Evolutionary conservation across 37 sponge, comb jelly and placozoan genomes (phyloP), one percentile per base, ranked within the genome.

Genomic region (Lycopodina hypogea): DNA sequence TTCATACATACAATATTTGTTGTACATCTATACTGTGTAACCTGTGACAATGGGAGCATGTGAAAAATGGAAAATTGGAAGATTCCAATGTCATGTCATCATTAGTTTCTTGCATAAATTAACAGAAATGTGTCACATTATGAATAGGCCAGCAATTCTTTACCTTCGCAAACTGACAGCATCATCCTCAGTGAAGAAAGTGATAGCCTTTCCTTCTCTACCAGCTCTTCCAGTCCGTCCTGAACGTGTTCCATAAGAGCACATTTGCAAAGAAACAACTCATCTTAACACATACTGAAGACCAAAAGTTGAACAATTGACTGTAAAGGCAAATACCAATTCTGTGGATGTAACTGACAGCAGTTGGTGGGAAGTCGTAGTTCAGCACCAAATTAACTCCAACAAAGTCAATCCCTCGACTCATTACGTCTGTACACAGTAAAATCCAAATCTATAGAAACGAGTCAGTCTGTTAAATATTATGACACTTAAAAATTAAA

Each of bases 221-320:
- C 99, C 99, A 55, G 99, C 99, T 28, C 99, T 72, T 2, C 99
- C 99, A 72, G 96, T 95, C 12, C 99, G 78, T n/a, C 97, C 93
- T 92, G 41, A 26, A n/a, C n/a, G n/a, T n/a, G n/a, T n/a, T n/a
- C n/a, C n/a, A n/a, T n/a, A n/a, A n/a, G n/a, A n/a, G n/a, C 33
- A 2, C 72, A 24, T 29, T 35, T 38, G 6, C 33, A 40, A n/a
- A n/a, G n/a, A n/a, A n/a, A n/a, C n/a, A n/a, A 28, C 22, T 72
- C 8, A 15, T n/a, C n/a, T n/a, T n/a, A n/a, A n/a, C n/a, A n/a
- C n/a, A n/a, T n/a, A n/a, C n/a, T n/a, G n/a, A n/a, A n/a, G n/a
- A n/a, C n/a, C n/a, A n/a, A n/a, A n/a, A n/a, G n/a, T n/a, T n/a
- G n/a, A n/a, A n/a, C n/a, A n/a, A n/a, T n/a, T n/a, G n/a, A n/a